A percentile compares a stretch with the other conserved stretches of the same genome.
These are phyloP conservation scores for Drosophila orena DNA, from an alignment of 1,140 invertebrate genomes.

Conservation along the genomic window DNA sequence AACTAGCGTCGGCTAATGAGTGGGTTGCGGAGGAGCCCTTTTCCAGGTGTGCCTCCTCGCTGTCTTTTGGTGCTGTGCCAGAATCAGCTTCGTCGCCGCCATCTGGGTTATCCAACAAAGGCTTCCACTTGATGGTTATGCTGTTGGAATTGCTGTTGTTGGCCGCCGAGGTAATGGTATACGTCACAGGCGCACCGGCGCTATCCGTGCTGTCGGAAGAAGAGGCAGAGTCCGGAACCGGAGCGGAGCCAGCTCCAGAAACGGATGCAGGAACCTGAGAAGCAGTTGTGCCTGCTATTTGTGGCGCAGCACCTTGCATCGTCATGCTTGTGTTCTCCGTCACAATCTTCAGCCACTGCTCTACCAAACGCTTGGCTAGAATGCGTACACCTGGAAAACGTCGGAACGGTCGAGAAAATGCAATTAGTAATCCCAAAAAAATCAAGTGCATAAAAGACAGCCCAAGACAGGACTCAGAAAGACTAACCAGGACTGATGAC, in stretches of 20 bases:
- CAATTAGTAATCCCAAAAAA: constrained; percentile 37
- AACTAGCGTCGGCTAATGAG: constrained; percentile 13
- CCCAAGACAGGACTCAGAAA: neutral
- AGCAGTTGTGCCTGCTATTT: constrained; percentile 1
- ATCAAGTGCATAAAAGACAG: neutral
- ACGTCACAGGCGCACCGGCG: constrained; percentile 42
- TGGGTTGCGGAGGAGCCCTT: constrained; percentile 19
- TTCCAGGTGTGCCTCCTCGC: constrained; percentile 23
- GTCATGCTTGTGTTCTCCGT: constrained; percentile 83
- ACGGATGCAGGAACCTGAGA: constrained; percentile 10
- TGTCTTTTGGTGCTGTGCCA: constrained; percentile 23
- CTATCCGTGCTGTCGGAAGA: constrained; percentile 64
- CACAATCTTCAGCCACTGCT: constrained; percentile 95
- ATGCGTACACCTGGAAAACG: constrained; percentile 88
- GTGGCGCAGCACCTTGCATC: constrained; percentile 7
- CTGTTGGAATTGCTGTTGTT: constrained; percentile 63
- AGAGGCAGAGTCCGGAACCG: constrained; percentile 36
- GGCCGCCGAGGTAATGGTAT: constrained; percentile 70
- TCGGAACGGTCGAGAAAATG: constrained; percentile 11
- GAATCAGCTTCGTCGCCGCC: constrained; percentile 46
- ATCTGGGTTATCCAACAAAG: constrained; percentile 63
- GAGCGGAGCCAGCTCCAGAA: neutral
- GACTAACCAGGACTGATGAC: neutral
- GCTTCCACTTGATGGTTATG: constrained; percentile 88
- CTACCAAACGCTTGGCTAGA: constrained; percentile 92